Base-by-base conservation (phyloP, 2,797 vertebrate genomes). In the Rachycentron canadum region DNA sequence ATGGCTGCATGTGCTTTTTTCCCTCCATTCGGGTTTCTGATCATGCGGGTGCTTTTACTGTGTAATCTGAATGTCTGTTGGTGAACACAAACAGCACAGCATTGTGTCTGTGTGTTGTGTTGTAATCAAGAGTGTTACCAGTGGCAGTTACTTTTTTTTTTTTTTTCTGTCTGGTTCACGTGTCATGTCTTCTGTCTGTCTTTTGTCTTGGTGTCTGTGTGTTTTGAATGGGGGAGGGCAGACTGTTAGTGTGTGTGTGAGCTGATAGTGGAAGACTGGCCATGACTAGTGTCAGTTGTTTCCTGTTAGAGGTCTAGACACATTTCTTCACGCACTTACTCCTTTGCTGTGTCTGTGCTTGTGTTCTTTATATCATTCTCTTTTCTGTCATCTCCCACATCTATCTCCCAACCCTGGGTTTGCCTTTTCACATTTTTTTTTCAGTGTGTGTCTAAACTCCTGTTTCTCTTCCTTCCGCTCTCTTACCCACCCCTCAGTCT, bases 261-360 rank as follows among this genome's bases (percentile, higher is more conserved):
- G 65, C 79, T 67, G 52, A 26, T 49, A 49, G 70, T 1, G 14
- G 50, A 36, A 40, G n/a, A 49, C 79, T 71, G 72, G 25, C 71
- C 17, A 10, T 79, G 82, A 79, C 72, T 82, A 78, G 34, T 84
- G 63, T 78, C 60, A 36, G 28, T 23, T 36, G 53, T 79, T 89
- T 88, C 71, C 81, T 79, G 62, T 30, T 73, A 34, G 32, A 78
- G 62, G 16, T 10, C 28, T 11, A 65, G 71, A 64, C 19, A 61
- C n/a, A 36, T 26, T 19, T 17, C 7, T 3, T 0, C 28, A 26
- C 16, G n/a, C 50, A 62, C 50, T 41, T 45, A 13, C 40, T 52
- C 21, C 12, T 41, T 38, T 49, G 19, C 28, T 60, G 52, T 78
- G 52, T 63, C 58, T 61, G 4, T 34, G 25, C 45, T 64, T n/a